Percentiles rank a stretch among this genome's conserved stretches.
Evolutionary conservation across 2,113 vertebrate genomes (phyloP).

Genomic region (Acinonyx jubatus): DNA sequence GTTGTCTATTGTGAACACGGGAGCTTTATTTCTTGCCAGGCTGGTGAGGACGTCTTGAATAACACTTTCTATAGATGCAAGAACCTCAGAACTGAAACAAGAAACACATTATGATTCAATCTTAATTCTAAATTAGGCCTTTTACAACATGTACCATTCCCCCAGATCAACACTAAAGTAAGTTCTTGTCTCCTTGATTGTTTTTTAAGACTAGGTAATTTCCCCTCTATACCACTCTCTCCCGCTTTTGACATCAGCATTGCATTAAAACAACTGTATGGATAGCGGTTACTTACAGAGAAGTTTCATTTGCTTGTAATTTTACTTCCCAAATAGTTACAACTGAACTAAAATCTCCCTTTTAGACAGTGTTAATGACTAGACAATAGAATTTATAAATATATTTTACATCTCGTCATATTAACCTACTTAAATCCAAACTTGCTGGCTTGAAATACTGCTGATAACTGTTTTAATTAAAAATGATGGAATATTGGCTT

Average conservation of each 20-base stretch:
- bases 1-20: conserved; percentile 87
- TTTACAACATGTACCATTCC: neutral
- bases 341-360: conserved; percentile 9
- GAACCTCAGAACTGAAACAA: conserved; percentile 88
- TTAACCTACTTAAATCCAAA: conserved; percentile 70
- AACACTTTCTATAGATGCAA: conserved; percentile 91
- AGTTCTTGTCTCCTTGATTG: neutral
- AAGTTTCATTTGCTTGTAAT: conserved; percentile 27
- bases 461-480: conserved; percentile 81
- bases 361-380: conserved; percentile 43
- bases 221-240: neutral
- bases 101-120: conserved; percentile 45
- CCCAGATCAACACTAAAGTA: conserved; percentile 5
- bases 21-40: conserved; percentile 89
- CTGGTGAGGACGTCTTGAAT: conserved; percentile 86
- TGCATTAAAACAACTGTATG: neutral
- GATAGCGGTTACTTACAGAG: neutral
- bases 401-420: conserved; percentile 53
- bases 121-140: conserved; percentile 36
- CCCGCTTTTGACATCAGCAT: neutral
- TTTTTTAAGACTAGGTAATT: neutral
- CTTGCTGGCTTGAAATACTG: conserved; percentile 64
- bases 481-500: conserved; percentile 82
- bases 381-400: conserved; percentile 59
- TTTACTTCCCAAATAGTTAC: conserved; percentile 58